Evolutionary conservation across 2,888 invertebrate species (phyloP).

Genomic region (Beris morrisii): DNA sequence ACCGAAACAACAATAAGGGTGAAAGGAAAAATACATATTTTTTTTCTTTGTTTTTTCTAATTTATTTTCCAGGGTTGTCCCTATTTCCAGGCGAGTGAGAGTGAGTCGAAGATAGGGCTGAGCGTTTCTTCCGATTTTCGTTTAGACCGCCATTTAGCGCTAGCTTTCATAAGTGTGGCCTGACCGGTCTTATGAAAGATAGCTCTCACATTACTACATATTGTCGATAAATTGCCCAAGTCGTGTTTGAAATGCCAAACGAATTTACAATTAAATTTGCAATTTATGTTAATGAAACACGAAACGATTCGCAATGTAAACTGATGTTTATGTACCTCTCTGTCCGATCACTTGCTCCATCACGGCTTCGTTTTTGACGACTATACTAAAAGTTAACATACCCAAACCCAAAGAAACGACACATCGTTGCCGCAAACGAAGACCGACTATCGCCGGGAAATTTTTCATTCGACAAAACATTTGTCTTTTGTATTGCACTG

Average conservation of each 20-base stretch:
- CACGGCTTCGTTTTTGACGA: background rate
- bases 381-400: background rate
- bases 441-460: too few species aligned
- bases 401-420: background rate
- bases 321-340: background rate
- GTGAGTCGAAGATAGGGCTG: too few species aligned
- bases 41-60: constrained; percentile 10
- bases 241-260: background rate
- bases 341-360: background rate
- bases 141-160: too few species aligned
- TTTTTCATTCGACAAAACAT: background rate
- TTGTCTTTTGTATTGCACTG: background rate
- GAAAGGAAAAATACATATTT: constrained; percentile 19
- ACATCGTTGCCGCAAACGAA: too few species aligned
- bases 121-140: too few species aligned
- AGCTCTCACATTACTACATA: background rate
- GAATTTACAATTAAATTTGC: constrained; percentile 3
- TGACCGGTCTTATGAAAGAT: too few species aligned
- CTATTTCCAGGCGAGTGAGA: too few species aligned
- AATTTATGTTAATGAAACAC: constrained; percentile 11
- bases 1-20: constrained; percentile 19
- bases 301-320: background rate
- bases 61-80: too few species aligned
- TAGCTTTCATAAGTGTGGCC: too few species aligned
- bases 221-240: background rate